Evolutionary conservation across 1,140 invertebrate species (phyloP).

Genomic region (Telenomus remus): DNA sequence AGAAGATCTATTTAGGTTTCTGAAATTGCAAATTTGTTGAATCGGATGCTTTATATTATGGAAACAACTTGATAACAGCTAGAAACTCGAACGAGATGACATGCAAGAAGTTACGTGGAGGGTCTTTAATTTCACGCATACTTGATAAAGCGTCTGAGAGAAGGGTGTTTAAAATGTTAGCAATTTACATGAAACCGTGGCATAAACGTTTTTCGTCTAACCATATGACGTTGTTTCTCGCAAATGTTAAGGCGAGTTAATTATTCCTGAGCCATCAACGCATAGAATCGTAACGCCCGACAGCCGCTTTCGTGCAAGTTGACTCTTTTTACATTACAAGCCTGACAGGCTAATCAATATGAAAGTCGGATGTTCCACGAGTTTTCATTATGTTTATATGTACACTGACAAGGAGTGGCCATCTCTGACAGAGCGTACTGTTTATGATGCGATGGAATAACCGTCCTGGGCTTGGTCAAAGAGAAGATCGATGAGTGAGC

Average conservation of each 20-base stretch:
- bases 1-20: too few relatives aligned
- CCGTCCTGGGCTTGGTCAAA: constrained; percentile 45
- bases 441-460: constrained; percentile 17
- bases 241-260: constrained; percentile 36
- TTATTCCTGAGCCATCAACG: constrained; percentile 44
- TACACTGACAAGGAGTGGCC: constrained; percentile 51
- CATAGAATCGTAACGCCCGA: constrained; percentile 23
- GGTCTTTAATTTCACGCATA: constrained; percentile 12
- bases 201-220: constrained; percentile 30
- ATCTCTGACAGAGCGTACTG: constrained; percentile 28
- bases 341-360: constrained; percentile 49
- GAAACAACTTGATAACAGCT: neutral
- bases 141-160: constrained; percentile 19
- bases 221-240: constrained; percentile 19
- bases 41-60: neutral
- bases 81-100: constrained; percentile 8
- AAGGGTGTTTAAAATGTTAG: constrained; percentile 9
- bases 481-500: constrained; percentile 53
- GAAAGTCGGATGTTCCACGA: constrained; percentile 38
- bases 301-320: constrained; percentile 26
- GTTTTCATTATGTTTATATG: constrained; percentile 40
- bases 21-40: too few relatives aligned
- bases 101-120: constrained; percentile 4
- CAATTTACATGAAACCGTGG: constrained; percentile 33
- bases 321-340: constrained; percentile 31